These are phyloP conservation scores for Leucopsar rothschildi DNA, from an alignment of 2,113 vertebrate genomes.

Conservation along the genomic window DNA sequence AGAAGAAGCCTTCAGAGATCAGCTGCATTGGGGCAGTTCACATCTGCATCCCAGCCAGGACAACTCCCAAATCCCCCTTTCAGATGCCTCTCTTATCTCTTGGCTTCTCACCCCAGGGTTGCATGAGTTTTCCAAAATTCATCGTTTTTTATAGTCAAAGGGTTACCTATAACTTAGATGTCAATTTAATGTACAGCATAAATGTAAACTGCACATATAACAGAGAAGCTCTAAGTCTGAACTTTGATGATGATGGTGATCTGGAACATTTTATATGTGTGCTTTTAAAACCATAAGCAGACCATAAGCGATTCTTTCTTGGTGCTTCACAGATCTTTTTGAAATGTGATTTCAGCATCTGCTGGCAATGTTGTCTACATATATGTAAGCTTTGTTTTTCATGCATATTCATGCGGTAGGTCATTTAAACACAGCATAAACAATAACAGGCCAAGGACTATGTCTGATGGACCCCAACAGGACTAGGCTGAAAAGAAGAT, in stretches of 20 bases:
- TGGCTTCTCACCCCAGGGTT: not conserved
- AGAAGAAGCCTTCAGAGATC: not conserved
- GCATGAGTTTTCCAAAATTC: not conserved
- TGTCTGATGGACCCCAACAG: constrained; percentile 36
- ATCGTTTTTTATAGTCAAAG: not conserved
- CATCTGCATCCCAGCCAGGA: not conserved
- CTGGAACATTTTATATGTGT: not conserved
- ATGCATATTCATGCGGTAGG: not conserved
- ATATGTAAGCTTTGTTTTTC: constrained; percentile 5
- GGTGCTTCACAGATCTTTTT: not conserved
- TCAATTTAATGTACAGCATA: not conserved
- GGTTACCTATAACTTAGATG: not conserved
- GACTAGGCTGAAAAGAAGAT: constrained; percentile 44
- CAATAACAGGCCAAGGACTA: constrained; percentile 49
- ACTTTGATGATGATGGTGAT: not conserved
- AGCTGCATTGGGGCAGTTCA: not conserved
- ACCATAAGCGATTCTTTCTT: not conserved
- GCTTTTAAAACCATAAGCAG: not conserved
- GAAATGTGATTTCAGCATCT: not conserved
- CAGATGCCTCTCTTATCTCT: not conserved
- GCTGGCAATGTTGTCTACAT: not conserved
- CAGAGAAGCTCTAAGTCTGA: not conserved
- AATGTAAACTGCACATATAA: not conserved
- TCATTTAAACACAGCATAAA: constrained; percentile 42
- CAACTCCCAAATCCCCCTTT: not conserved